Evolutionary conservation across 2,113 vertebrate species (phyloP), one percentile per base, ranked within the genome.

Genomic region (Elaphurus davidianus): DNA sequence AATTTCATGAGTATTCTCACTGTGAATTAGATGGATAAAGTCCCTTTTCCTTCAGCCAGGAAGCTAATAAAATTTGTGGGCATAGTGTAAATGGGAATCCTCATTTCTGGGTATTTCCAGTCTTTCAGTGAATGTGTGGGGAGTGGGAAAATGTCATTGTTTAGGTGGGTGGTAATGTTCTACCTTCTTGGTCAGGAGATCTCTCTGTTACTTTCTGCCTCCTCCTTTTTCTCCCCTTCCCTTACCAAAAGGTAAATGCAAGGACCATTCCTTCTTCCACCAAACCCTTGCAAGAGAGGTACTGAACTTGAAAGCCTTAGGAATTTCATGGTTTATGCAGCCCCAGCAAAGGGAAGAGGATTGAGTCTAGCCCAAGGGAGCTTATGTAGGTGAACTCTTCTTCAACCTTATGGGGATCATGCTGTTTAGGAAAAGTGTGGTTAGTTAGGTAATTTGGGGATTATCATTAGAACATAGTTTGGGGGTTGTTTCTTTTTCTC

Each of bases 321-420:
- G 98, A 98, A 98, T 98, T 98, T 98, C 98, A 98, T 98, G 98
- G 93, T 98, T 98, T 98, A 98, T 98, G 98, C 98, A 98, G 93
- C 98, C 98, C 98, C 98, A 98, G 97, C 98, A 98, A 98, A 98
- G 98, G 98, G 97, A 98, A 98, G 98, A 98, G 96, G 98, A 98
- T 98, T 98, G 97, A 98, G 98, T 98, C 98, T 98, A 98, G 98
- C 98, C 98, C 98, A 98, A 98, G 98, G 98, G 98, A 98, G 97
- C 97, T 98, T 98, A 98, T 98, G 98, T 98, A 98, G 97, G 98
- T 98, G 98, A 98, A 71, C 79, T 97, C 97, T 98, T 98, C 97
- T 98, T 98, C 98, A 98, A 98, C 98, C 97, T 98, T 98, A 94
- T 3, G 98, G 98, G 98, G 97, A 97, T 98, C 98, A 14, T 98